phyloP scores from a whole-genome alignment of 2,113 vertebrate genomes.

The Calyptomena viridis region DNA sequence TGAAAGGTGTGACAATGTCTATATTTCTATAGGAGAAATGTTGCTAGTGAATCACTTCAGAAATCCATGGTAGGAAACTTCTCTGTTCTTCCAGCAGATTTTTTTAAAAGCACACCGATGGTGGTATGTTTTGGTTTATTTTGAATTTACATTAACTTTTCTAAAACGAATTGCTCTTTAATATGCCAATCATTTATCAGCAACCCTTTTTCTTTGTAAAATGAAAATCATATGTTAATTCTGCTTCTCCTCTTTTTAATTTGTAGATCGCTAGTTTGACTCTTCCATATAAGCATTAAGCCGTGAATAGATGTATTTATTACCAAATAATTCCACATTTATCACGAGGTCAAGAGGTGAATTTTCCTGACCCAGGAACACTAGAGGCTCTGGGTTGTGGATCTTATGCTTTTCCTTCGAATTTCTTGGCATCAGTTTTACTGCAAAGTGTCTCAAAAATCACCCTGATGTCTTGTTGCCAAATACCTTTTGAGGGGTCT shows the following conservation, averaged over 20 bases:
- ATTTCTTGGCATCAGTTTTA: neutral
- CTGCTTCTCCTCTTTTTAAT: slow-evolving; percentile 25
- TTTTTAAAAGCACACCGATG: neutral
- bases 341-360: neutral
- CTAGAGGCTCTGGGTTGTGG: neutral
- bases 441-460: slow-evolving; percentile 36
- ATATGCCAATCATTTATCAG: slow-evolving; percentile 22
- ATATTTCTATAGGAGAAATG: slow-evolving; percentile 45
- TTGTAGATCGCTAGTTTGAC: slow-evolving; percentile 26
- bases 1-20: slow-evolving; percentile 41
- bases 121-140: neutral
- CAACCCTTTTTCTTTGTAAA: slow-evolving; percentile 17
- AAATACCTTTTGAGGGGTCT: slow-evolving; percentile 70
- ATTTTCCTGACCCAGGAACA: neutral
- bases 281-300: neutral
- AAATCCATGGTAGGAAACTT: slow-evolving; percentile 40
- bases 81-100: slow-evolving; percentile 61
- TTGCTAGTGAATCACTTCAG: slow-evolving; percentile 34
- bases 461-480: slow-evolving; percentile 83
- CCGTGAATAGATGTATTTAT: slow-evolving; percentile 36
- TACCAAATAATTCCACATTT: neutral
- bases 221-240: neutral
- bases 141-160: slow-evolving; percentile 34
- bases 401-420: neutral
- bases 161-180: slow-evolving; percentile 25